phyloP scores from a whole-genome alignment of 2,797 vertebrate genomes.

The Hyperoplus lanceolatus region DNA sequence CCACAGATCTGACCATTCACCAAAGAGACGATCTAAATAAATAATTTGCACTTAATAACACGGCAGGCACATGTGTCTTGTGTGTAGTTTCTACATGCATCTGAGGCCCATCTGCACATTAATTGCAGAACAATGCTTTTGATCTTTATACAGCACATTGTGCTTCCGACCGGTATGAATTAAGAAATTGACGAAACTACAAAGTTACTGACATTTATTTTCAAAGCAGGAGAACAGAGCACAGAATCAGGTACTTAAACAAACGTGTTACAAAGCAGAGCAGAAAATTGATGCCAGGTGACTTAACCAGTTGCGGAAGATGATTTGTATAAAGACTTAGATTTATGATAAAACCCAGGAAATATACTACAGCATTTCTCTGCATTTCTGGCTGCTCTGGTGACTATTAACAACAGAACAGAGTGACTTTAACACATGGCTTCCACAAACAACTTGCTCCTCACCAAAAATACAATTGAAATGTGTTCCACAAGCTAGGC shows the following conservation, averaged over 20 bases:
- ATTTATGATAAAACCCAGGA: constrained; percentile 45
- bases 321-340: constrained; percentile 41
- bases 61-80: constrained; percentile 15
- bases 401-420: constrained; percentile 21
- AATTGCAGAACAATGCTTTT: constrained; percentile 51
- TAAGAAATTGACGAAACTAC: constrained; percentile 60
- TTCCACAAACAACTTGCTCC: constrained; percentile 18
- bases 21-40: constrained; percentile 24
- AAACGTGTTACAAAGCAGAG: constrained; percentile 50
- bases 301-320: constrained; percentile 52
- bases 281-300: constrained; percentile 52
- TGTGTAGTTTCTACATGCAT: constrained; percentile 41
- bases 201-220: constrained; percentile 58
- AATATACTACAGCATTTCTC: constrained; percentile 22
- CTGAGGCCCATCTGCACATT: constrained; percentile 60
- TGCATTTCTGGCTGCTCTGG: constrained; percentile 17
- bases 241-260: constrained; percentile 60
- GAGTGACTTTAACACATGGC: constrained; percentile 34
- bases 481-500: constrained; percentile 13
- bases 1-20: constrained; percentile 15
- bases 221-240: constrained; percentile 36
- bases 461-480: constrained; percentile 36
- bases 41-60: constrained; percentile 31
- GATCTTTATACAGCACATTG: constrained; percentile 75
- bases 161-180: constrained; percentile 41